A percentile compares a stretch with the other conserved stretches of the same genome.
Conservation (phyloP, 2,797 vertebrate species). For the Cynopterus sphinx region DNA sequence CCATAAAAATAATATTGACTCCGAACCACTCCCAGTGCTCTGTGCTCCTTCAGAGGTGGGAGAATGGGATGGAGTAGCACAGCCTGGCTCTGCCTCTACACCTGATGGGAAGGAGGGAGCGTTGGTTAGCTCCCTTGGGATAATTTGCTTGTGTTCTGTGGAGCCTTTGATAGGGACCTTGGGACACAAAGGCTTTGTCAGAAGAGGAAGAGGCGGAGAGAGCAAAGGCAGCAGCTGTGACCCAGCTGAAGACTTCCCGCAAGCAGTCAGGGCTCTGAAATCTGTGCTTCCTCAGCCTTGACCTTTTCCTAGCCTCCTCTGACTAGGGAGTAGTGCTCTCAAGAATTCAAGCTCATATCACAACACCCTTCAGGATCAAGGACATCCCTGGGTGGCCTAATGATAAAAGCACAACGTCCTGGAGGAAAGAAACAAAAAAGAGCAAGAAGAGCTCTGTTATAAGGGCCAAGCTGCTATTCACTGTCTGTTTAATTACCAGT, state of each 20-base stretch:
- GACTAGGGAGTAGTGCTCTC: background rate
- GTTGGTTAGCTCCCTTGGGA: background rate
- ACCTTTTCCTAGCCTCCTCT: background rate
- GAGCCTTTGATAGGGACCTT: background rate
- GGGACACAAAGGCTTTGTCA: conserved; percentile 14
- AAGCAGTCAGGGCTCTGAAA: background rate
- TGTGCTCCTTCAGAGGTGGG: background rate
- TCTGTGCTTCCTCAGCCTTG: background rate
- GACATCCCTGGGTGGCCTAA: conserved; percentile 1
- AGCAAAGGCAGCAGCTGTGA: background rate
- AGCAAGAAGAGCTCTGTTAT: background rate
- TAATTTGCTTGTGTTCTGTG: background rate
- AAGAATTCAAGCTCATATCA: conserved; percentile 9
- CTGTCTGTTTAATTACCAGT: background rate
- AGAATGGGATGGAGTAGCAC: background rate
- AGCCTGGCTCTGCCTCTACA: background rate
- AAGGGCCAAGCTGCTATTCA: background rate
- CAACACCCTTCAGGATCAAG: background rate
- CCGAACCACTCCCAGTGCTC: background rate
- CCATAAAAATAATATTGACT: background rate
- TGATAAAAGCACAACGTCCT: conserved; percentile 29
- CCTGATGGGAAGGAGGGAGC: background rate
- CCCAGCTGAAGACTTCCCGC: background rate
- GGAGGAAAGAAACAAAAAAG: background rate
- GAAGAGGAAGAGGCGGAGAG: background rate